Evolutionary conservation across 2,888 invertebrate genomes (phyloP).

Genomic region (Nowickia ferox): DNA sequence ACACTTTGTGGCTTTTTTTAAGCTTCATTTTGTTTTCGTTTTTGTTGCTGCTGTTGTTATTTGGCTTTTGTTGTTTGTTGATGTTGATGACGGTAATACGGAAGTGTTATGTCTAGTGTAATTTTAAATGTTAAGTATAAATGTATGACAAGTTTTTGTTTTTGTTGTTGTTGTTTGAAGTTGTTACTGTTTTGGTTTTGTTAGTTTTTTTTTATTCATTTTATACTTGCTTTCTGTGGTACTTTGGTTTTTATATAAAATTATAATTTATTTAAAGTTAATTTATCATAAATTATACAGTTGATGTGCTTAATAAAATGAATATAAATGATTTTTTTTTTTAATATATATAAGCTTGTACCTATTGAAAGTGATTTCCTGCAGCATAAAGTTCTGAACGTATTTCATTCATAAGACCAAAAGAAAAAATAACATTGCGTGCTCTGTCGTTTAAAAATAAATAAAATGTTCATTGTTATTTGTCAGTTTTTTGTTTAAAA

Average conservation of each 20-base stretch:
- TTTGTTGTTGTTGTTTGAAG: slow-evolving; percentile 22
- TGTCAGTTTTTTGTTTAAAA: too few relatives aligned
- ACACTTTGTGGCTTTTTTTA: slow-evolving; percentile 69
- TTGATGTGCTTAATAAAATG: slow-evolving; percentile 39
- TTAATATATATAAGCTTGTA: not conserved
- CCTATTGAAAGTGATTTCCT: not conserved
- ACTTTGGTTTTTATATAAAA: slow-evolving; percentile 36
- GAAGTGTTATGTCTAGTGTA: slow-evolving; percentile 66
- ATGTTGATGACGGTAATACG: slow-evolving; percentile 66
- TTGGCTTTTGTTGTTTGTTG: slow-evolving; percentile 45
- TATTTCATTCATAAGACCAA: too few relatives aligned
- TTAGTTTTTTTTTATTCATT: slow-evolving; percentile 15
- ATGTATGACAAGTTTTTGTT: slow-evolving; percentile 60
- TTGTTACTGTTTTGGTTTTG: slow-evolving; percentile 23
- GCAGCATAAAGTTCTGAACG: not conserved
- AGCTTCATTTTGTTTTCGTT: slow-evolving; percentile 41
- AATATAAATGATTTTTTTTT: too few relatives aligned
- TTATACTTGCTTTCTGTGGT: slow-evolving; percentile 17
- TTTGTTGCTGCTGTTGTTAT: slow-evolving; percentile 17
- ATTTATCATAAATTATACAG: slow-evolving; percentile 65
- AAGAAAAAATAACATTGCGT: too few relatives aligned
- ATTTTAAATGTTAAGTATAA: slow-evolving; percentile 66
- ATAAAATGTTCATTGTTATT: too few relatives aligned
- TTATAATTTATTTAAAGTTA: slow-evolving; percentile 64
- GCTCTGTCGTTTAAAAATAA: too few relatives aligned